These are phyloP conservation scores for Antennarius maculatus DNA, from an alignment of 2,797 vertebrate species.

Conservation along the genomic window DNA sequence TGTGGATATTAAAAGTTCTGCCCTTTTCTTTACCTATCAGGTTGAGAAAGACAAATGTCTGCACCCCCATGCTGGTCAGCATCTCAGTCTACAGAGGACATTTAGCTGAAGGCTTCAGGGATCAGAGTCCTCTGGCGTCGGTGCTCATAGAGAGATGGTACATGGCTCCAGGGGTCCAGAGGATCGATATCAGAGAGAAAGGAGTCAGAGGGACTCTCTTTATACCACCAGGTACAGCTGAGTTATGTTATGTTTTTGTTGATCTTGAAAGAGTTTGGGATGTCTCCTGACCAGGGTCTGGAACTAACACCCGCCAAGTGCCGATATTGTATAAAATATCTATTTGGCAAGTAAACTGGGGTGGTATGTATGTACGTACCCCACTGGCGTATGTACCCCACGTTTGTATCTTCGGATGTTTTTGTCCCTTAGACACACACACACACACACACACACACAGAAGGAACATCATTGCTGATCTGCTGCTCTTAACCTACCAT, in stretches of 20 bases:
- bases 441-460: no score
- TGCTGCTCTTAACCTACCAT: no score
- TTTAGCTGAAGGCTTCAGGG: conserved; percentile 45
- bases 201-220: conserved; percentile 69
- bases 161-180: conserved; percentile 70
- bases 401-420: no score
- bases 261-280: not conserved
- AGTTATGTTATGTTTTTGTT: not conserved
- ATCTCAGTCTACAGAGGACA: conserved; percentile 67
- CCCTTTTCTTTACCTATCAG: conserved; percentile 28
- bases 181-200: conserved; percentile 48
- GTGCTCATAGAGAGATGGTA: conserved; percentile 72
- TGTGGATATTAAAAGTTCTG: not conserved
- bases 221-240: conserved; percentile 66
- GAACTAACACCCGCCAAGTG: no score
- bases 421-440: no score
- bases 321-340: no score
- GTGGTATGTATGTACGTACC: no score
- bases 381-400: no score
- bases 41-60: conserved; percentile 67
- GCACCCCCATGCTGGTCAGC: conserved; percentile 57
- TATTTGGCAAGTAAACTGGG: no score
- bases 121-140: conserved; percentile 54
- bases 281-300: not conserved
- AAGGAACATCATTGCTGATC: no score